Evolutionary conservation across 2,888 invertebrate genomes (phyloP).

Genomic region (Oligia fasciuncula): DNA sequence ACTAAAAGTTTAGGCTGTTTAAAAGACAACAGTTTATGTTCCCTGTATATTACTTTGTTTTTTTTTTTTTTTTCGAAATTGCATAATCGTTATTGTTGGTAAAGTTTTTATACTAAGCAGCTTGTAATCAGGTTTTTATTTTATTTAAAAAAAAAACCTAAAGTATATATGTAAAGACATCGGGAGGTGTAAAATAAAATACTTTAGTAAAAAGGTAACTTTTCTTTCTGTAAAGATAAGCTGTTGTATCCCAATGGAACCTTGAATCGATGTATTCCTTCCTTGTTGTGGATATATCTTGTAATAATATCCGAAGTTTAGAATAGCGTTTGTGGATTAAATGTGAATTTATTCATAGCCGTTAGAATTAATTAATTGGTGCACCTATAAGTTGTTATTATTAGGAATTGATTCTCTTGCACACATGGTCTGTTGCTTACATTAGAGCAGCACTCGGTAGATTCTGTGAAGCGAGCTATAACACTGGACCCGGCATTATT

Average conservation of each 20-base stretch:
- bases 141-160: conserved; percentile 75
- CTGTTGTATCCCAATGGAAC: conserved; percentile 72
- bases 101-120: conserved; percentile 86
- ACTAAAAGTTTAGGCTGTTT: conserved; percentile 76
- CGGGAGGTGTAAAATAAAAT: conserved; percentile 86
- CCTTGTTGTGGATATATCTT: conserved; percentile 67
- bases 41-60: conserved; percentile 73
- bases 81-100: conserved; percentile 88
- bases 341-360: conserved; percentile 80
- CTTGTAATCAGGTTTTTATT: conserved; percentile 87
- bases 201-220: conserved; percentile 82
- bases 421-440: conserved; percentile 73
- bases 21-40: conserved; percentile 67
- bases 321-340: conserved; percentile 74
- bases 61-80: conserved; percentile 79
- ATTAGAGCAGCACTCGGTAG: conserved; percentile 60
- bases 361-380: conserved; percentile 77
- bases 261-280: conserved; percentile 72
- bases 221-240: conserved; percentile 79
- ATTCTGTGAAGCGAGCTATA: conserved; percentile 68
- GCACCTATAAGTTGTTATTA: conserved; percentile 80
- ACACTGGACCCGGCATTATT: conserved; percentile 51
- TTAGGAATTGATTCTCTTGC: conserved; percentile 81
- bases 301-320: conserved; percentile 74
- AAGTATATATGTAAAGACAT: conserved; percentile 85